phyloP scores from a whole-genome alignment of 1,140 invertebrate species.

The Euwallacea fornicatus region DNA sequence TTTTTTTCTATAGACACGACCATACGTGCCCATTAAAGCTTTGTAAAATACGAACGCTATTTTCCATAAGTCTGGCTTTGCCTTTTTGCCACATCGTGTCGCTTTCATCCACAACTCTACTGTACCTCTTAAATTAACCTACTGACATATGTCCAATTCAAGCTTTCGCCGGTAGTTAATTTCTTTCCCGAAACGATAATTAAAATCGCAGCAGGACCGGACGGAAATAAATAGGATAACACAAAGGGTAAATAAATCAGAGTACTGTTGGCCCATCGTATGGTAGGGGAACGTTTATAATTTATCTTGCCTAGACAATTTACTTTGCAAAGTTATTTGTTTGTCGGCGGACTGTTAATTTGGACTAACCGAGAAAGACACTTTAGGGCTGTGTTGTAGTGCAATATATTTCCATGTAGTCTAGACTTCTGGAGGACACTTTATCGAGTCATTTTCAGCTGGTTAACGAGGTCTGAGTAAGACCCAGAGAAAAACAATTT shows the following conservation, averaged over 20 bases:
- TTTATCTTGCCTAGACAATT: conserved; percentile 14
- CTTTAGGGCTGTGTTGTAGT: background rate
- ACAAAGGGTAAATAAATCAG: no score
- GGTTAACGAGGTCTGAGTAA: background rate
- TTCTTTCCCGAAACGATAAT: background rate
- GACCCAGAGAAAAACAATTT: no score
- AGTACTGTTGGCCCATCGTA: no score
- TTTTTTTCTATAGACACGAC: no score
- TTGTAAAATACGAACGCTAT: no score
- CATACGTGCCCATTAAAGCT: no score
- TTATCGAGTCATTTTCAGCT: background rate
- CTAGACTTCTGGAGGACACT: background rate
- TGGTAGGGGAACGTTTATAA: conserved; percentile 1
- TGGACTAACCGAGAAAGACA: conserved; percentile 5
- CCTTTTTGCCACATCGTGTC: no score
- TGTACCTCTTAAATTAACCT: no score
- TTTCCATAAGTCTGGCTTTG: no score
- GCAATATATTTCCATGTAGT: background rate
- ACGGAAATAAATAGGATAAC: background rate
- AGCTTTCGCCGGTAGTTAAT: background rate
- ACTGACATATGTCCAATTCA: no score
- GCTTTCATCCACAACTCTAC: no score
- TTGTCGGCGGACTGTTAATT: conserved; percentile 13
- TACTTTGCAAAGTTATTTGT: conserved; percentile 19
- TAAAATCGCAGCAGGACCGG: no score